Evolutionary conservation across 1,140 invertebrate genomes (phyloP), one percentile per base, ranked within the genome.

Genomic region (Parasteatoda tepidariorum): DNA sequence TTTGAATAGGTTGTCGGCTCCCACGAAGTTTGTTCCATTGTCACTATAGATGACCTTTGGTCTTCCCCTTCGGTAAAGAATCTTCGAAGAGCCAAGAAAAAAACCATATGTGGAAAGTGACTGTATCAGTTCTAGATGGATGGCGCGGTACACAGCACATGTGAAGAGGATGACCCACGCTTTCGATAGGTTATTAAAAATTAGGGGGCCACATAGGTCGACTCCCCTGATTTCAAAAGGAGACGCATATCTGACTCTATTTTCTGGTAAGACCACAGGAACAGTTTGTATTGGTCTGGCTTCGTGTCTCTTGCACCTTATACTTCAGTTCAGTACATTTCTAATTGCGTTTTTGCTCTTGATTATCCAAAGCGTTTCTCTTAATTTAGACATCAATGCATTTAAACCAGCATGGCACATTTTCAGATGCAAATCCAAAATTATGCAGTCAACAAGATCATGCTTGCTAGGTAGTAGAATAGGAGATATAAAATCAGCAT

Each of bases 101-200:
- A 91, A 90, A 1, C 85, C 84, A 59, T 89, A 86, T 1, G 89
- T 88, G 4, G 87, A 85, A 7, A 90, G 59, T 70, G 87, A 84
- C 0, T 86, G 86, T 85, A 88, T 87, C 86, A 82, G 84, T 89
- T 87, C 90, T 86, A 88, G 87, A 89, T 89, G 90, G 86, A 86
- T 88, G 86, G 88, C 88, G 88, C 86, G 89, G 0, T 88, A 89
- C 3, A 84, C 55, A 28, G 90, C 87, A 73, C 90, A 91, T 5
- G 90, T 86, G 66, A 90, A 91, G 3, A 90, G 2, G 13, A 85
- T 86, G 6, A 90, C 62, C 75, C 89, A 91, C 5, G 85, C 86
- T 68, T 91, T 91, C 24, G 73, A 66, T 9, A 73, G 76, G 85
- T 87, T 89, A 13, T 89, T 84, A 0, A 82, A 9, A 55, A 90